Conservation (phyloP, 2,888 invertebrate species). For the Stomorhina lunata region DNA sequence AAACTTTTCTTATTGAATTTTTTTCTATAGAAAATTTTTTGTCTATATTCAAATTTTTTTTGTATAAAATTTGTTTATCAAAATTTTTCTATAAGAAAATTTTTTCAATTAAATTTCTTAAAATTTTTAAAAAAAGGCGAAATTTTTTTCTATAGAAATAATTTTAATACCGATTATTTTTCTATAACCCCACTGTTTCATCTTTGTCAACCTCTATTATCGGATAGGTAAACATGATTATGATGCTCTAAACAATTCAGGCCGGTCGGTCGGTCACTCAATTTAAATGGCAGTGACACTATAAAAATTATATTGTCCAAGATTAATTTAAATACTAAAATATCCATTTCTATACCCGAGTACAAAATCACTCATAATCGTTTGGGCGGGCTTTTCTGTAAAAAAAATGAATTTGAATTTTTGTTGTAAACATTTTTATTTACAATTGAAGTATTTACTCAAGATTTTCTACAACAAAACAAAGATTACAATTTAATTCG, state of each 20-base stretch:
- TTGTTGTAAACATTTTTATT: constrained; percentile 45
- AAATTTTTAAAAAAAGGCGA: too few relatives aligned
- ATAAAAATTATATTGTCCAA: constrained; percentile 52
- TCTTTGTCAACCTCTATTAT: too few relatives aligned
- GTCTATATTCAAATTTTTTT: too few relatives aligned
- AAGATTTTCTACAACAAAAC: constrained; percentile 14
- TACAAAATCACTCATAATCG: not conserved
- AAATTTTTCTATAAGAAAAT: too few relatives aligned
- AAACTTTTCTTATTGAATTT: too few relatives aligned
- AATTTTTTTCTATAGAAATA: too few relatives aligned
- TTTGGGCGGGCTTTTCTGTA: not conserved
- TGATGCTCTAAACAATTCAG: constrained; percentile 10
- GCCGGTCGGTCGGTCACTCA: constrained; percentile 42
- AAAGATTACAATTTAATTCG: constrained; percentile 38
- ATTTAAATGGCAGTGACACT: constrained; percentile 65
- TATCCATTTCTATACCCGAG: constrained; percentile 7
- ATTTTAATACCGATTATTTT: too few relatives aligned
- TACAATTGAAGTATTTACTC: constrained; percentile 11
- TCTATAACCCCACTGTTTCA: too few relatives aligned
- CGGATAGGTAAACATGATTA: not conserved
- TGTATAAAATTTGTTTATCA: too few relatives aligned
- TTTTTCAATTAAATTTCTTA: too few relatives aligned
- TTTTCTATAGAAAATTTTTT: too few relatives aligned
- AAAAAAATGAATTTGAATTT: constrained; percentile 11
- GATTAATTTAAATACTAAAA: constrained; percentile 62